phyloP scores from a whole-genome alignment of 2,888 invertebrate species.

The Coenonympha arcania region DNA sequence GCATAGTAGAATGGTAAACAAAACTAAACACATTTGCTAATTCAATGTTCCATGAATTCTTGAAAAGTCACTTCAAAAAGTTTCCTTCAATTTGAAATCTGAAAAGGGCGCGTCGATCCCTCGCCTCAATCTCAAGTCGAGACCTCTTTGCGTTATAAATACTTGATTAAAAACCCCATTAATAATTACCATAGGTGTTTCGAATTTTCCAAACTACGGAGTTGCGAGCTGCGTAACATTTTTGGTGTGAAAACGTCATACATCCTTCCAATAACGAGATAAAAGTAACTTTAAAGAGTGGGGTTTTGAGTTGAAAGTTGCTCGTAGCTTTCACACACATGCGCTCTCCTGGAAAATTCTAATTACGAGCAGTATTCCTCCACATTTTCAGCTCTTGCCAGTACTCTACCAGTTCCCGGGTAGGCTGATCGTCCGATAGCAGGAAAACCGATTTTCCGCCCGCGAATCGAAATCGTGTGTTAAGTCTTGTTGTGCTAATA shows the following conservation, averaged over 20 bases:
- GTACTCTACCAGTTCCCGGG: constrained; percentile 17
- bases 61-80: neutral
- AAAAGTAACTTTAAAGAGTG: neutral
- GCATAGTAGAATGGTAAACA: neutral
- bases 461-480: constrained; percentile 8
- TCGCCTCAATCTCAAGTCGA: constrained; percentile 10
- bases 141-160: constrained; percentile 17
- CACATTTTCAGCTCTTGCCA: constrained; percentile 20
- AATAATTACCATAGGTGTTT: constrained; percentile 25
- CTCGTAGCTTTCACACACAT: constrained; percentile 7
- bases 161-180: constrained; percentile 22
- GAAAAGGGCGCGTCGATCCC: constrained; percentile 7
- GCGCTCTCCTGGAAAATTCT: constrained; percentile 18
- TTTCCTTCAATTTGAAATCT: neutral
- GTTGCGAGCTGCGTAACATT: constrained; percentile 10
- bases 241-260: constrained; percentile 1
- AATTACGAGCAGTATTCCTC: constrained; percentile 20
- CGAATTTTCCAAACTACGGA: constrained; percentile 21
- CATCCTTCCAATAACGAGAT: neutral
- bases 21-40: neutral
- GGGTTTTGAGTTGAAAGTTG: neutral
- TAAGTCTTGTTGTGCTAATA: constrained; percentile 4
- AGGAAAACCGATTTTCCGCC: neutral
- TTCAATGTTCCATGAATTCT: neutral
- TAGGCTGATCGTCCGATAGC: constrained; percentile 6